A percentile compares a stretch with the other conserved stretches of the same genome.
phyloP scores from a whole-genome alignment of 1,140 invertebrate species.

The Mylabris phalerata region DNA sequence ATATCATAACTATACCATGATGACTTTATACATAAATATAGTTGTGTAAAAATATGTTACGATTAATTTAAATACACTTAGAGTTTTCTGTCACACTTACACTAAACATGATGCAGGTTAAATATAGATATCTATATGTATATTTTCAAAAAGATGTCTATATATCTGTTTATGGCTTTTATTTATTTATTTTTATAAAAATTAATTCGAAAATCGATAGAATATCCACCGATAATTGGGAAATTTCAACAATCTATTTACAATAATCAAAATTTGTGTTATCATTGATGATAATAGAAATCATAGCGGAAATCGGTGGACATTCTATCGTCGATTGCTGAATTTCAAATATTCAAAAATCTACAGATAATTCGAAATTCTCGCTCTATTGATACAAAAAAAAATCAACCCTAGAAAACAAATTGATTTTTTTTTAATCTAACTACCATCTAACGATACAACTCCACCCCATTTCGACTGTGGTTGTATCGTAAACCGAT shows the following conservation, averaged over 20 bases:
- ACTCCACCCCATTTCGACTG: too few relatives aligned
- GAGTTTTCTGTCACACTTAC: constrained; percentile 15
- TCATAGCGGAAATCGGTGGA: too few relatives aligned
- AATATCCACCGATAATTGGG: neutral
- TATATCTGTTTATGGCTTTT: neutral
- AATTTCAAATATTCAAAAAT: too few relatives aligned
- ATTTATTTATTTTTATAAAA: neutral
- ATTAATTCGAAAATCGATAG: neutral
- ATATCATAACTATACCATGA: neutral
- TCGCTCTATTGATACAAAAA: too few relatives aligned
- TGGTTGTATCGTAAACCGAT: too few relatives aligned
- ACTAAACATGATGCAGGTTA: constrained; percentile 8
- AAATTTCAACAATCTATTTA: neutral
- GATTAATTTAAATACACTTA: constrained; percentile 27
- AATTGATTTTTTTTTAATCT: too few relatives aligned
- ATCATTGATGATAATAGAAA: too few relatives aligned
- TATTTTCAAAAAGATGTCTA: neutral
- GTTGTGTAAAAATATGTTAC: constrained; percentile 29
- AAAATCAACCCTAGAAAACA: too few relatives aligned
- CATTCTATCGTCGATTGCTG: too few relatives aligned
- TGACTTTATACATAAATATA: constrained; percentile 20
- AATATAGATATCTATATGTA: neutral
- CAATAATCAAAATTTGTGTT: too few relatives aligned
- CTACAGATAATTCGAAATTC: too few relatives aligned
- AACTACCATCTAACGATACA: too few relatives aligned